phyloP scores from a whole-genome alignment of 2,797 vertebrate genomes.

The Manis pentadactyla region DNA sequence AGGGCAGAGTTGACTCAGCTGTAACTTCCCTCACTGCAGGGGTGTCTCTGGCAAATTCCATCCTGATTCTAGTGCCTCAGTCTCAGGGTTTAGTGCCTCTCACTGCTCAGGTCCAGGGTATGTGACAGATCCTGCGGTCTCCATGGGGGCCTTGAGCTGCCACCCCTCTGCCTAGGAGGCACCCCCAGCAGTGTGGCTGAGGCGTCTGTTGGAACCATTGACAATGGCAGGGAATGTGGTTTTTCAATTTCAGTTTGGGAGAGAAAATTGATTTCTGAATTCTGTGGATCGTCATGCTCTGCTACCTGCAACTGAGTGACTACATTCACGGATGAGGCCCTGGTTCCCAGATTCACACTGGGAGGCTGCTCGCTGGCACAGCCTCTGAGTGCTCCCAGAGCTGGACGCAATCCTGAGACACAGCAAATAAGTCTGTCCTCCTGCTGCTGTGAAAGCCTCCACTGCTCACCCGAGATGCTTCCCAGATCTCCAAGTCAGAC shows the following conservation, averaged over 20 bases:
- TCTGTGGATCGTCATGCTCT: not conserved
- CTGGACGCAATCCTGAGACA: accelerated
- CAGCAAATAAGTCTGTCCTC: not conserved
- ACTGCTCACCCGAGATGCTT: not conserved
- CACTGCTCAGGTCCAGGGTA: not conserved
- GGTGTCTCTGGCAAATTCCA: not conserved
- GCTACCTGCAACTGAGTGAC: not conserved
- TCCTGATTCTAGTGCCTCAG: not conserved
- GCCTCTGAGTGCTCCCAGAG: accelerated
- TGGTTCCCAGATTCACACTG: not conserved
- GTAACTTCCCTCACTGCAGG: not conserved
- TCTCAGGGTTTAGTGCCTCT: not conserved
- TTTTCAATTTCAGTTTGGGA: conserved; percentile 31
- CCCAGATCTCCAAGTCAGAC: not conserved
- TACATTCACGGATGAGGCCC: not conserved
- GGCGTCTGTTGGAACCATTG: not conserved
- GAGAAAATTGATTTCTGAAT: conserved; percentile 46
- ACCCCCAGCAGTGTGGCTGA: not conserved
- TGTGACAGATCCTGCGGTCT: not conserved
- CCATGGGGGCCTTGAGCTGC: not conserved
- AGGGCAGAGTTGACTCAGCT: not conserved
- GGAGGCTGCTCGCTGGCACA: not conserved
- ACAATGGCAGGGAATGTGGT: not conserved
- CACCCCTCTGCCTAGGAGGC: not conserved
- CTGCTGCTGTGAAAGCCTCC: not conserved